Evolutionary conservation across 2,797 vertebrate species (phyloP).

Genomic region (Peromyscus aztecus): DNA sequence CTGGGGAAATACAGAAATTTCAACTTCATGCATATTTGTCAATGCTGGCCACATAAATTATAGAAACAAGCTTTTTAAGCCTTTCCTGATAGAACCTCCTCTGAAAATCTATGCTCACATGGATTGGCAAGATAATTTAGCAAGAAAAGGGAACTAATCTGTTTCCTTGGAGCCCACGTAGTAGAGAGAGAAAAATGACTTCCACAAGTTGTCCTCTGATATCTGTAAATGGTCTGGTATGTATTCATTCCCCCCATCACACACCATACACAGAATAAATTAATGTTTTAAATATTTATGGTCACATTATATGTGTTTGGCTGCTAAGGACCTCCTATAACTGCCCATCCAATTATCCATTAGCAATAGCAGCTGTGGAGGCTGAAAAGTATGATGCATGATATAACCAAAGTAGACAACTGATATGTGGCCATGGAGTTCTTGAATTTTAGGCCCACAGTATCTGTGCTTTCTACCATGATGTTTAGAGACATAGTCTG

Average conservation of each 20-base stretch:
- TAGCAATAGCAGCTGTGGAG: background rate
- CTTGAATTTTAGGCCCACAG: background rate
- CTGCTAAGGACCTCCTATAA: background rate
- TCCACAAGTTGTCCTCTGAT: background rate
- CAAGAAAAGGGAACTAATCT: background rate
- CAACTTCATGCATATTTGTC: slow-evolving; percentile 9
- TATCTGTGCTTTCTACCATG: background rate
- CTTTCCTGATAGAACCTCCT: background rate
- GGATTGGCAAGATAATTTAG: background rate
- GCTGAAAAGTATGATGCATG: background rate
- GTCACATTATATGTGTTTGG: background rate
- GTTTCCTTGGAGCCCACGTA: background rate
- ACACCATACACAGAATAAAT: background rate
- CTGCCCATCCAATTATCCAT: fast-evolving
- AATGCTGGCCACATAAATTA: slow-evolving; percentile 15
- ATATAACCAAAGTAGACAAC: background rate
- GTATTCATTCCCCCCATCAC: background rate
- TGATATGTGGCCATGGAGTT: background rate
- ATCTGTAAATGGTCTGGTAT: background rate
- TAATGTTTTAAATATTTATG: background rate
- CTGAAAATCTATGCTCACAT: background rate
- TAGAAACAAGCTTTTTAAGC: slow-evolving; percentile 16
- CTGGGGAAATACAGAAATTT: slow-evolving; percentile 56
- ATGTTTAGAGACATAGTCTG: background rate
- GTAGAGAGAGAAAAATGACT: background rate